A percentile compares a stretch with the other conserved stretches of the same genome.
Evolutionary conservation across 2,888 invertebrate species (phyloP).

Genomic region (Campoletis raptor): DNA sequence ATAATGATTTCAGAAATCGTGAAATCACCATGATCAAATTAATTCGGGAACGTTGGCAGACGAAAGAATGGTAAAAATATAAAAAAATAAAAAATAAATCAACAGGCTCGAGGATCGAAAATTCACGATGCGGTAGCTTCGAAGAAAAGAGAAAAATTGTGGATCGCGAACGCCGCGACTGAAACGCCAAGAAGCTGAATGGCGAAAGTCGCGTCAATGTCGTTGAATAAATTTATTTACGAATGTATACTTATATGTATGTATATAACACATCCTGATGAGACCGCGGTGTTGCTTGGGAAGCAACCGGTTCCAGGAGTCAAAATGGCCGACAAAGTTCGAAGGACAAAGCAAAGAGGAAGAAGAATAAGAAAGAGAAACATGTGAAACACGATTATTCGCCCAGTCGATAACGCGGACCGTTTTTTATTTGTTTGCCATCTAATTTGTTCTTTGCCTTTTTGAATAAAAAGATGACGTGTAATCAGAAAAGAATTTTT

Average conservation of each 20-base stretch:
- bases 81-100: background rate
- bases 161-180: background rate
- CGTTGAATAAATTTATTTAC: constrained; percentile 28
- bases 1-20: constrained; percentile 47
- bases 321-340: constrained; percentile 76
- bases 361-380: constrained; percentile 72
- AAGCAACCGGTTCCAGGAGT: constrained; percentile 76
- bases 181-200: constrained; percentile 11
- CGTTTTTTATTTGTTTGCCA: background rate
- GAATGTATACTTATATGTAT: constrained; percentile 7
- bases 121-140: constrained; percentile 45
- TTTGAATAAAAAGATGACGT: background rate
- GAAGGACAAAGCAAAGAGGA: constrained; percentile 34
- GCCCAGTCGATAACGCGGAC: constrained; percentile 21
- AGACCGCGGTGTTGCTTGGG: constrained; percentile 20
- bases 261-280: constrained; percentile 42
- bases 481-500: background rate
- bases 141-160: constrained; percentile 41
- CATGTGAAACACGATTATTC: constrained; percentile 78
- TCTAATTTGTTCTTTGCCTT: background rate
- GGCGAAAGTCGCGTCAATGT: constrained; percentile 18
- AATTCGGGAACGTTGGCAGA: constrained; percentile 25
- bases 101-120: constrained; percentile 11
- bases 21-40: constrained; percentile 46
- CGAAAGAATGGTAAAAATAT: constrained; percentile 4